Evolutionary conservation across 2,888 invertebrate species (phyloP).

Genomic region (Tupiocoris notatus): DNA sequence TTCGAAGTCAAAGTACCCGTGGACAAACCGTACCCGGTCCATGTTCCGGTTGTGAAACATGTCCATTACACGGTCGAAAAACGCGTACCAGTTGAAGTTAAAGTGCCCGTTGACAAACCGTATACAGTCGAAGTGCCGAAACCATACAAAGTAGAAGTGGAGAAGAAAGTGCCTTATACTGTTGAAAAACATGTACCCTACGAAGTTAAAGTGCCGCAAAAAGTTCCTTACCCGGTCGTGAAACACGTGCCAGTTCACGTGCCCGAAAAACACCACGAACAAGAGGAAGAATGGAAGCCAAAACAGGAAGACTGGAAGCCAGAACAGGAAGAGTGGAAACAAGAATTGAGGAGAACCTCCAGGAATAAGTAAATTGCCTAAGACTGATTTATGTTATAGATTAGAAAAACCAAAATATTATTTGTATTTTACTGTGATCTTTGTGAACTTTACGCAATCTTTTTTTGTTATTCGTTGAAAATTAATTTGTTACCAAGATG

Average conservation of each 20-base stretch:
- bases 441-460: no score
- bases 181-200: slow-evolving; percentile 61
- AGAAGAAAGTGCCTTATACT: slow-evolving; percentile 70
- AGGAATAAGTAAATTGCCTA: no score
- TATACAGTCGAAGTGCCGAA: slow-evolving; percentile 59
- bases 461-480: no score
- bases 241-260: slow-evolving; percentile 45
- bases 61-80: slow-evolving; percentile 46
- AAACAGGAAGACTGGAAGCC: slow-evolving; percentile 3
- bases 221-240: slow-evolving; percentile 63
- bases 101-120: slow-evolving; percentile 61
- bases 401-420: no score
- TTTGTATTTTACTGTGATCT: no score
- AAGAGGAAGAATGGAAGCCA: no score
- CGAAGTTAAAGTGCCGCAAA: slow-evolving; percentile 73
- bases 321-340: slow-evolving; percentile 11
- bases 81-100: slow-evolving; percentile 60
- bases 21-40: slow-evolving; percentile 48
- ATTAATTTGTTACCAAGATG: no score
- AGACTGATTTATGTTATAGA: no score
- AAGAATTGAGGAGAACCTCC: no score
- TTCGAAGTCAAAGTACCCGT: slow-evolving; percentile 68
- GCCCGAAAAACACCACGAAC: no score
- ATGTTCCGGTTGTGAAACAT: slow-evolving; percentile 58
- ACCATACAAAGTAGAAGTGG: slow-evolving; percentile 59